These are phyloP conservation scores for Leptobrachium ailaonicum DNA, from an alignment of 2,113 vertebrate species.

Conservation along the genomic window DNA sequence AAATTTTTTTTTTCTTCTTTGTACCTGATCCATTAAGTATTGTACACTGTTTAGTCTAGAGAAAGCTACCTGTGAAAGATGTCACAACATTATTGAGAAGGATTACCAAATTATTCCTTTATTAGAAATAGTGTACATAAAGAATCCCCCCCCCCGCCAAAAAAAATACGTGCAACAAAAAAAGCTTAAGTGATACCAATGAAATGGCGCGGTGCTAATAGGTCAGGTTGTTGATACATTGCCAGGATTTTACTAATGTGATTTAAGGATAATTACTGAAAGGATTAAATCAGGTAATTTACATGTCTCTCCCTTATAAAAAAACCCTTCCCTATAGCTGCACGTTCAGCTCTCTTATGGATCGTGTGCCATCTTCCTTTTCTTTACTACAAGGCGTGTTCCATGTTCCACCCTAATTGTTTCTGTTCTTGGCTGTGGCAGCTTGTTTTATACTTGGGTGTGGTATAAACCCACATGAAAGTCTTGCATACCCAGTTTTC, in stretches of 20 bases:
- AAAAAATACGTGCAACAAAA: no score
- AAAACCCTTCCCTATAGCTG: conserved; percentile 45
- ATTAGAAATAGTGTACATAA: no score
- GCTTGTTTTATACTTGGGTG: conserved; percentile 76
- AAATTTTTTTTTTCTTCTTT: conserved; percentile 25
- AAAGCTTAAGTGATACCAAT: no score
- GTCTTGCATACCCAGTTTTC: conserved; percentile 60
- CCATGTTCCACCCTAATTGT: conserved; percentile 75
- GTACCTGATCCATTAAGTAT: neutral
- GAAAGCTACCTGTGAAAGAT: neutral
- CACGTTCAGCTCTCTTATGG: conserved; percentile 62
- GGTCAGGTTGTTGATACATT: no score
- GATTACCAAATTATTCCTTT: no score
- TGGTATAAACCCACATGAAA: conserved; percentile 58
- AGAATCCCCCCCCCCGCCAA: no score
- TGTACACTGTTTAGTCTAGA: neutral
- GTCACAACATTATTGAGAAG: no score
- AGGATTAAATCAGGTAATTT: no score
- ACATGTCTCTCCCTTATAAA: conserved; percentile 50
- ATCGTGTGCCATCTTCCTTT: conserved; percentile 58
- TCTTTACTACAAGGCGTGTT: conserved; percentile 73
- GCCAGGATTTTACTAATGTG: no score
- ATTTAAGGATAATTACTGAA: no score
- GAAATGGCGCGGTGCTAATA: no score
- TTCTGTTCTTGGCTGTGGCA: conserved; percentile 76